These are phyloP conservation scores for Furnarius figulus DNA, from an alignment of 2,113 vertebrate genomes.

Conservation along the genomic window DNA sequence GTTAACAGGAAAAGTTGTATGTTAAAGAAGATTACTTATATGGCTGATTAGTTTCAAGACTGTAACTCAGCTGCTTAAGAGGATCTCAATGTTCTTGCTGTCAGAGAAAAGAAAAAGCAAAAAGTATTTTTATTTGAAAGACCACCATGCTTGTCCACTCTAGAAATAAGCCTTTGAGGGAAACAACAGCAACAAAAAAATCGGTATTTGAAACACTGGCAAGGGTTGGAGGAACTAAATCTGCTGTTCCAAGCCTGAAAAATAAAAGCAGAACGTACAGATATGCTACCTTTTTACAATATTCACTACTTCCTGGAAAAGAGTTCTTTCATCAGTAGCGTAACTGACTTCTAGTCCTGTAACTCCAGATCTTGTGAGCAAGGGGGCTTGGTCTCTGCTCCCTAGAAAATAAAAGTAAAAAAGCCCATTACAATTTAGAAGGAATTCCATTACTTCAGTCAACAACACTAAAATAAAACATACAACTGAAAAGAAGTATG, in stretches of 20 bases:
- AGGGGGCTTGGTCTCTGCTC: slow-evolving; percentile 81
- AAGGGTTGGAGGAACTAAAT: slow-evolving; percentile 54
- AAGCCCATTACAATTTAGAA: slow-evolving; percentile 51
- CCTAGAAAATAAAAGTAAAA: slow-evolving; percentile 75
- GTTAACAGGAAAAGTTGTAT: not conserved
- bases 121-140: slow-evolving; percentile 40
- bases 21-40: slow-evolving; percentile 7
- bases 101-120: slow-evolving; percentile 54
- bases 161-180: slow-evolving; percentile 49
- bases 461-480: slow-evolving; percentile 3
- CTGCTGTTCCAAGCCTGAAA: slow-evolving; percentile 60
- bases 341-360: slow-evolving; percentile 92
- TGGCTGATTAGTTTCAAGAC: not conserved
- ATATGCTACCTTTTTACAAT: slow-evolving; percentile 88
- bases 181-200: slow-evolving; percentile 26
- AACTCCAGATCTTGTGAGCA: slow-evolving; percentile 93
- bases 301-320: slow-evolving; percentile 88
- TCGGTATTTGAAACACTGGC: slow-evolving; percentile 26
- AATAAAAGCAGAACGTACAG: slow-evolving; percentile 68
- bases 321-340: slow-evolving; percentile 86
- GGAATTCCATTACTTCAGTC: not conserved
- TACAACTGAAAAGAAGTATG: not conserved
- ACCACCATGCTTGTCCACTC: slow-evolving; percentile 56
- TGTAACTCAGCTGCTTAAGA: slow-evolving; percentile 54
- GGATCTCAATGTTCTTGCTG: slow-evolving; percentile 44